Evolutionary conservation across 2,888 invertebrate genomes (phyloP), one percentile per base, ranked within the genome.

Genomic region (Lissonota sp.): DNA sequence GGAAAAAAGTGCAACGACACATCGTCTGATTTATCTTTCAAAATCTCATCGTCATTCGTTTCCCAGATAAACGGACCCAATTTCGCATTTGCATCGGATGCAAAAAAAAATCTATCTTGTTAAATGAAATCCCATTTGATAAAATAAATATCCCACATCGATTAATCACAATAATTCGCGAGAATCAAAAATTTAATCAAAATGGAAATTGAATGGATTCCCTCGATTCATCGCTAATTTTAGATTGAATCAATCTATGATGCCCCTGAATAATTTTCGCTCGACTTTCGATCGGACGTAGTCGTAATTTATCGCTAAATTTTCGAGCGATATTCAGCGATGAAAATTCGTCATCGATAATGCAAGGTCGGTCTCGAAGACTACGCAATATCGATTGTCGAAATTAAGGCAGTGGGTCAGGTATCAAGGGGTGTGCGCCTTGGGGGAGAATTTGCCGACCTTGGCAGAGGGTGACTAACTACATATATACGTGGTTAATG

Each of bases 381-480:
- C n/a, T 26, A 3, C 26, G 40, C 49, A 57, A 66, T 89, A 91
- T 91, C 90, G 91, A 91, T 91, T 88, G 86, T 84, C 82, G 83
- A 89, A 91, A 91, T 91, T 90, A 92, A 90, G 92, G 90, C 90
- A 92, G 86, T 89, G 83, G 85, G 84, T 84, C 85, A 84, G 79
- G 55, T 81, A 55, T 70, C 49, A 82, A 60, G 72, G 76, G 82
- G 73, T 26, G 26, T 26, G 26, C 26, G 71, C 46, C 67, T 55
- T 58, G 71, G 63, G 60, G 51, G 57, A 71, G 70, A 75, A 60
- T 69, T 76, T 82, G 69, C 73, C 53, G 39, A 39, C 40, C 40
- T 40, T 16, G n/a, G 12, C 26, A 60, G 14, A 51, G 51, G 74
- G 44, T 8, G 6, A 72, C 39, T 37, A 40, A 12, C 44, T 57